Percentiles rank a stretch among this genome's conserved stretches.
Evolutionary conservation across 1,140 invertebrate genomes (phyloP).

Genomic region (Drosophila subobscura): DNA sequence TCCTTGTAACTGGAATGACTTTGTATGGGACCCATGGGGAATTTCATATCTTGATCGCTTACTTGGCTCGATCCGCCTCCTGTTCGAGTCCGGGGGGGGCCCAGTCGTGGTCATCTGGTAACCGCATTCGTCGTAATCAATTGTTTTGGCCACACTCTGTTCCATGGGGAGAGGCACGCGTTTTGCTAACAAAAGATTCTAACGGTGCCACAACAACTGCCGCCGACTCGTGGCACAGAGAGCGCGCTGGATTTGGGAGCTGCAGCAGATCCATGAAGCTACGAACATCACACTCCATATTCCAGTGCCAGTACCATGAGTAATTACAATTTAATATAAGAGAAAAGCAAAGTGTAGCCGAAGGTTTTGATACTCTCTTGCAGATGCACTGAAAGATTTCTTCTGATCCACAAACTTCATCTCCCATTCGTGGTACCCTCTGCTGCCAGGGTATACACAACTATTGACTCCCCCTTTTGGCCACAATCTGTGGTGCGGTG

Average conservation of each 20-base stretch:
- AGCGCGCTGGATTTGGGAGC: conserved; percentile 5
- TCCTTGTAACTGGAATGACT: conserved; percentile 56
- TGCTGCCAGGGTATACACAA: too few species aligned
- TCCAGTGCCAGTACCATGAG: conserved; percentile 35
- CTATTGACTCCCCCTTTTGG: conserved; percentile 22
- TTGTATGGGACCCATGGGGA: conserved; percentile 67
- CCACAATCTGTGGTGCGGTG: not conserved
- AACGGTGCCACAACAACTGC: conserved; percentile 65
- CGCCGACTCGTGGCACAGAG: conserved; percentile 28
- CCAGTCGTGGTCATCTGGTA: conserved; percentile 55
- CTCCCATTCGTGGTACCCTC: too few species aligned
- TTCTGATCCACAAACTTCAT: too few species aligned
- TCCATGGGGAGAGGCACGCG: conserved; percentile 56
- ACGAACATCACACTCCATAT: not conserved
- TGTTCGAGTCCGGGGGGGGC: conserved; percentile 28
- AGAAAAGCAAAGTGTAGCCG: conserved; percentile 21
- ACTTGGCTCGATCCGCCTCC: not conserved
- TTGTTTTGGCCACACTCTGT: conserved; percentile 62
- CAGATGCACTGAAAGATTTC: too few species aligned
- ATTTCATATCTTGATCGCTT: conserved; percentile 31
- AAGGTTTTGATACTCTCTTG: too few species aligned
- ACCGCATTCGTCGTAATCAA: conserved; percentile 80
- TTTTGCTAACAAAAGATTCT: conserved; percentile 40
- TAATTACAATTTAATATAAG: conserved; percentile 77
- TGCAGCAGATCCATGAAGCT: conserved; percentile 27